Evolutionary conservation across 2,113 vertebrate genomes (phyloP).

Genomic region (Xiphophorus maculatus): DNA sequence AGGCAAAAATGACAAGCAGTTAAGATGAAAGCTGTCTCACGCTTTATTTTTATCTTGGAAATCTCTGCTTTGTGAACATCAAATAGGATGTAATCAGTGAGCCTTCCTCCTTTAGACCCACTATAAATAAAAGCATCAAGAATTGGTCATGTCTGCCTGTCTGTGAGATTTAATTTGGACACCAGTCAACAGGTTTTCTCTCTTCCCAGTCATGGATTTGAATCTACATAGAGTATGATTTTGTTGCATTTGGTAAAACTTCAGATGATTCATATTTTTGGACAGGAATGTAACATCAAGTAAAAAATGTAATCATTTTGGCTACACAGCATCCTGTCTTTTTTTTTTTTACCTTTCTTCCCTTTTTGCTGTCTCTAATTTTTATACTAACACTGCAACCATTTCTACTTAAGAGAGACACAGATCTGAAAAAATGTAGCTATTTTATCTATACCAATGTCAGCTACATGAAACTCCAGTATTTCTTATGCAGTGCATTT

Average conservation of each 20-base stretch:
- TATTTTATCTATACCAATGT: neutral
- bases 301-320: constrained; percentile 63
- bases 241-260: constrained; percentile 37
- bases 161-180: constrained; percentile 45
- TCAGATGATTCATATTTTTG: constrained; percentile 50
- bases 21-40: constrained; percentile 9
- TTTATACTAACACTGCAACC: constrained; percentile 13
- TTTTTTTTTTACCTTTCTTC: constrained; percentile 10
- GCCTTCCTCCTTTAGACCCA: neutral
- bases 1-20: constrained; percentile 10
- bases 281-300: constrained; percentile 41
- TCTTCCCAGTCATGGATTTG: constrained; percentile 33
- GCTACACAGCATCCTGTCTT: constrained; percentile 8
- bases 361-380: neutral
- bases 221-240: constrained; percentile 49
- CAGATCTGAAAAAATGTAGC: too few species aligned
- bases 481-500: neutral
- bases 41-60: neutral
- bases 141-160: constrained; percentile 55
- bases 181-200: constrained; percentile 35
- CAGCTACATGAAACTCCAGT: neutral
- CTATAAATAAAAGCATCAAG: constrained; percentile 9
- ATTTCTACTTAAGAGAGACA: neutral
- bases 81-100: neutral
- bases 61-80: constrained; percentile 31